A percentile compares a stretch with the other conserved stretches of the same genome.
Conservation (phyloP, 1,140 invertebrate species). For the Trichonephila clavipes region DNA sequence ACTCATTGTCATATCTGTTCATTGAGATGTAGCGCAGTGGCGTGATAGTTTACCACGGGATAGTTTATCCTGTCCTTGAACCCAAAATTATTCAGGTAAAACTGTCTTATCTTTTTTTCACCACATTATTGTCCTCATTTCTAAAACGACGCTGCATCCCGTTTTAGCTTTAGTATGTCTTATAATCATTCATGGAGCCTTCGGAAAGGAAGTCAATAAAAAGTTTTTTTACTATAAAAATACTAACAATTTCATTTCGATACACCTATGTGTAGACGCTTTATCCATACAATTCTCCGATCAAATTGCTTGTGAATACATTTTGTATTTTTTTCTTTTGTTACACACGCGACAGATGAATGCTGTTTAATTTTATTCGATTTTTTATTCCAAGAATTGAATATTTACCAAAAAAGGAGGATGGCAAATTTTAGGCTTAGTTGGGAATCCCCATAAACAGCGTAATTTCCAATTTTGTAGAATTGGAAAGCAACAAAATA, state of each 20-base stretch:
- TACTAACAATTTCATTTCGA: neutral
- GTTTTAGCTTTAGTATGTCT: neutral
- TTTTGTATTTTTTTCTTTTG: neutral
- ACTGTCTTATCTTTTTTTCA: neutral
- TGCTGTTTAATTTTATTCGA: neutral
- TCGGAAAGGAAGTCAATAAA: neutral
- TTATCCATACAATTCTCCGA: neutral
- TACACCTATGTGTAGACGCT: neutral
- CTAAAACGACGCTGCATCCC: neutral
- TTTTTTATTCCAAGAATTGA: neutral
- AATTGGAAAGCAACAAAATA: too few relatives aligned
- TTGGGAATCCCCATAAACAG: too few relatives aligned
- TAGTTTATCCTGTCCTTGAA: neutral
- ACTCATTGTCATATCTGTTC: neutral
- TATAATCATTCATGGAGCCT: neutral
- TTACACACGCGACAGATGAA: neutral
- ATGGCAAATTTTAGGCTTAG: neutral
- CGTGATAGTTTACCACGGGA: conserved; percentile 20
- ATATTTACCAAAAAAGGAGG: neutral
- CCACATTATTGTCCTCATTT: neutral
- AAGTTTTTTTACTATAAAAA: neutral
- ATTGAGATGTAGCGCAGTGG: neutral
- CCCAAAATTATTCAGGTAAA: conserved; percentile 25
- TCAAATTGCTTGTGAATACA: neutral
- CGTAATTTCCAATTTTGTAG: too few relatives aligned